These are phyloP conservation scores for Lutraria rhynchaena DNA, from an alignment of 1,140 invertebrate genomes.

Conservation along the genomic window DNA sequence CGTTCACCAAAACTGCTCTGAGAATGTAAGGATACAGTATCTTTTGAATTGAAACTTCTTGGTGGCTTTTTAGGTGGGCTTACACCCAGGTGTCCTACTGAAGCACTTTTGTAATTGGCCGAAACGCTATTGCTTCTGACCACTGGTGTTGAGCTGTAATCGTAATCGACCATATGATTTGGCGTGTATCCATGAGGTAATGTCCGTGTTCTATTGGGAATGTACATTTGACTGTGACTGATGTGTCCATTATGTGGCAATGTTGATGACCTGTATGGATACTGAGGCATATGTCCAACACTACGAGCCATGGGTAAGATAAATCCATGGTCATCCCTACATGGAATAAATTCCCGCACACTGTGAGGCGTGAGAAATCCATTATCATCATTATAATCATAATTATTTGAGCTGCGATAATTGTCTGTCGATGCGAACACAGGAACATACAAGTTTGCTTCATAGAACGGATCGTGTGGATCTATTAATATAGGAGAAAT, in stretches of 20 bases:
- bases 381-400: slow-evolving; percentile 24
- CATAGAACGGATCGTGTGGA: slow-evolving; percentile 49
- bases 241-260: slow-evolving; percentile 52
- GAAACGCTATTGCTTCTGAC: slow-evolving; percentile 37
- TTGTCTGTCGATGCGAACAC: slow-evolving; percentile 36
- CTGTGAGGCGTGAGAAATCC: slow-evolving; percentile 11
- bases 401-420: slow-evolving; percentile 42
- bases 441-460: slow-evolving; percentile 50
- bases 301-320: slow-evolving; percentile 20
- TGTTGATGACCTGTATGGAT: slow-evolving; percentile 5
- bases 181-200: slow-evolving; percentile 52
- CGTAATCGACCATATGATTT: slow-evolving; percentile 21
- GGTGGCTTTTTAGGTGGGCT: slow-evolving; percentile 55
- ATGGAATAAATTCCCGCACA: slow-evolving; percentile 25
- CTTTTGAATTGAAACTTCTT: slow-evolving; percentile 46
- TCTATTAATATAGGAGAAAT: slow-evolving; percentile 59
- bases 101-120: slow-evolving; percentile 48
- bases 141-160: slow-evolving; percentile 21
- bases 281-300: slow-evolving; percentile 31
- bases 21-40: slow-evolving; percentile 53
- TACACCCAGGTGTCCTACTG: slow-evolving; percentile 50
- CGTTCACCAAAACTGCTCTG: slow-evolving; percentile 48
- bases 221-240: slow-evolving; percentile 12
- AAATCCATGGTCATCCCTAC: slow-evolving; percentile 37
- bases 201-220: slow-evolving; percentile 39